Base-by-base conservation (phyloP, 2,888 invertebrate genomes). In the Cerceris rybyensis region DNA sequence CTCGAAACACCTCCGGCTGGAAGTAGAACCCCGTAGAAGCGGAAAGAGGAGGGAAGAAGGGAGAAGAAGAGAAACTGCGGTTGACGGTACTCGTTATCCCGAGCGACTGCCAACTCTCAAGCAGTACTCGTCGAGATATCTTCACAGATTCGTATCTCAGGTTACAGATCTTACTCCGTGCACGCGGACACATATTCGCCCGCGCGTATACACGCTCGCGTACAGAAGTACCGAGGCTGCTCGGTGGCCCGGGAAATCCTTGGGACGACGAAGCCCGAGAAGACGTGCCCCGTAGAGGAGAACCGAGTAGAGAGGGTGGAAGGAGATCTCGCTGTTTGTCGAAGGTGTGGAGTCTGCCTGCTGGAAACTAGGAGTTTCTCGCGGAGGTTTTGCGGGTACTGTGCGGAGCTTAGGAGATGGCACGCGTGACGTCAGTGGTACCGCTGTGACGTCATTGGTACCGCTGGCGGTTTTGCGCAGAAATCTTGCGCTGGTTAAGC, bases 31-130 rank as follows among this genome's bases (percentile, higher is more conserved):
- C 73, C 57, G 64, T 49, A 59, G 61, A 70, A 46, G 9, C 49
- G 46, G 52, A 59, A 13, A 66, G 57, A 55, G 63, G 50, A 41
- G 49, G 41, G 41, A 65, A 46, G 16, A 14, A 41, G n/a, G 68
- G 46, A 42, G 67, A 67, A 28, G 70, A 64, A 65, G 70, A 73
- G 70, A 50, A 69, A 61, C 55, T 61, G 69, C 64, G 75, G 80
- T 82, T 86, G 85, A 82, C 84, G 86, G 85, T 82, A 84, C 86
- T 85, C 85, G 85, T 85, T 85, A 85, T 82, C 80, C 80, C 80
- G 72, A 82, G 82, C 74, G 86, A 86, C 83, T 86, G 86, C 85
- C 80, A 78, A 72, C 66, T 83, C 80, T 64, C 86, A 67, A 76
- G 78, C 75, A 76, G 70, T 77, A 71, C 80, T 75, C 83, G 75